Evolutionary conservation across 2,113 vertebrate species (phyloP).

Genomic region (Scophthalmus maximus): DNA sequence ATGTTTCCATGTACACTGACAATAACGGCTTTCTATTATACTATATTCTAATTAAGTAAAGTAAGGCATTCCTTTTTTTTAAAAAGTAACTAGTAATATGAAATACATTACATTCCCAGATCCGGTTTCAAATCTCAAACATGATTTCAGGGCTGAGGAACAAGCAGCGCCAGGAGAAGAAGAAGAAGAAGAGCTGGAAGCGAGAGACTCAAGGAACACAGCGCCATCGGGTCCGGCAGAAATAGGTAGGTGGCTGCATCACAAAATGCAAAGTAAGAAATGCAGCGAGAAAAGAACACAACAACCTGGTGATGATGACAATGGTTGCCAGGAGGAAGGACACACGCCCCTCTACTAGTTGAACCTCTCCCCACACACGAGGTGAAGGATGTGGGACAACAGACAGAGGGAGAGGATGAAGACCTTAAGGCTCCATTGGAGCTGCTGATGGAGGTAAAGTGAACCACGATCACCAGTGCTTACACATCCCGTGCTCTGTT

Average conservation of each 20-base stretch:
- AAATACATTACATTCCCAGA: too few species aligned
- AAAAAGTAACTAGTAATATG: too few species aligned
- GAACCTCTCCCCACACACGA: neutral
- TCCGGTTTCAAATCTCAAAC: neutral
- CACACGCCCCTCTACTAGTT: neutral
- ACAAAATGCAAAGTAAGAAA: neutral
- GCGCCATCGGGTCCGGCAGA: neutral
- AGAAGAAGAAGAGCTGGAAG: constrained; percentile 8
- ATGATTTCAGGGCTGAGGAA: constrained; percentile 29
- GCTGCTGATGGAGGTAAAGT: constrained; percentile 82
- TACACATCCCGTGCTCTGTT: too few species aligned
- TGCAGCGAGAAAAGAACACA: neutral
- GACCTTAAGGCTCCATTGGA: constrained; percentile 77
- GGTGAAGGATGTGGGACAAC: constrained; percentile 26
- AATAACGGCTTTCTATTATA: too few species aligned
- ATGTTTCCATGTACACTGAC: too few species aligned
- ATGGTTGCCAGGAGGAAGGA: constrained; percentile 21
- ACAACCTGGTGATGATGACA: neutral
- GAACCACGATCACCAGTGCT: neutral
- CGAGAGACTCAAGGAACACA: neutral
- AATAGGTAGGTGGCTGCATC: constrained; percentile 13
- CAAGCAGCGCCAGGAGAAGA: neutral
- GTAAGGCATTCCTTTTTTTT: too few species aligned
- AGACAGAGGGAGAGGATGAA: constrained; percentile 49
- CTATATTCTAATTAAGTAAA: too few species aligned